A percentile compares a stretch with the other conserved stretches of the same genome.
Evolutionary conservation across 2,888 invertebrate species (phyloP).

Genomic region (Nasonovia ribisnigri): DNA sequence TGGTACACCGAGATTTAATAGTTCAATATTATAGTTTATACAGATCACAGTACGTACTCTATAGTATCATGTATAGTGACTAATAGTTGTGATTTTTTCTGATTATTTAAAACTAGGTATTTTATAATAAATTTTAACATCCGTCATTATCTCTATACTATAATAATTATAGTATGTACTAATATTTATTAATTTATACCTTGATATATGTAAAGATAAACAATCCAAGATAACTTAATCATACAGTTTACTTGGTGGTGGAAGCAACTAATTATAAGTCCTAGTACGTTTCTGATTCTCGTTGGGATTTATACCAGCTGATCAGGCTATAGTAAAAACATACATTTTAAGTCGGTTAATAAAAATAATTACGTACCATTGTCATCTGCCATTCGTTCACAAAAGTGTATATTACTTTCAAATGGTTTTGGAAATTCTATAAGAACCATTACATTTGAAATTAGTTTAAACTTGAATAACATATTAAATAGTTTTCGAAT

Average conservation of each 20-base stretch:
- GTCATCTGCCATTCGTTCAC: accelerated
- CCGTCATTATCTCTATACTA: too few species aligned
- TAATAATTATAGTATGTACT: too few species aligned
- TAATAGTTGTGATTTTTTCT: not conserved
- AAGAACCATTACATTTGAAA: not conserved
- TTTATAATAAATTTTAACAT: too few species aligned
- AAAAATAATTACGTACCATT: not conserved
- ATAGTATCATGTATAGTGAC: too few species aligned
- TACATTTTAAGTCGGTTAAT: not conserved
- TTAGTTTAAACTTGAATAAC: not conserved
- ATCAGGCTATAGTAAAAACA: not conserved
- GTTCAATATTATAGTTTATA: too few species aligned
- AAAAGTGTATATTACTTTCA: not conserved
- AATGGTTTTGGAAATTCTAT: not conserved
- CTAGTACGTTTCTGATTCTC: not conserved
- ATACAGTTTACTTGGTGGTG: not conserved
- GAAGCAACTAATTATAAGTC: not conserved
- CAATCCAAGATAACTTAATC: too few species aligned
- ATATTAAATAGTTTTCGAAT: too few species aligned
- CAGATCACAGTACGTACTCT: too few species aligned
- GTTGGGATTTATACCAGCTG: not conserved
- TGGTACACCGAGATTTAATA: too few species aligned
- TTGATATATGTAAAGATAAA: too few species aligned
- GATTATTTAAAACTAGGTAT: too few species aligned
- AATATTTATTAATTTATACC: too few species aligned